Percentiles rank a stretch among this genome's conserved stretches.
Conservation (phyloP, 2,113 vertebrate genomes). For the Vulpes vulpes region DNA sequence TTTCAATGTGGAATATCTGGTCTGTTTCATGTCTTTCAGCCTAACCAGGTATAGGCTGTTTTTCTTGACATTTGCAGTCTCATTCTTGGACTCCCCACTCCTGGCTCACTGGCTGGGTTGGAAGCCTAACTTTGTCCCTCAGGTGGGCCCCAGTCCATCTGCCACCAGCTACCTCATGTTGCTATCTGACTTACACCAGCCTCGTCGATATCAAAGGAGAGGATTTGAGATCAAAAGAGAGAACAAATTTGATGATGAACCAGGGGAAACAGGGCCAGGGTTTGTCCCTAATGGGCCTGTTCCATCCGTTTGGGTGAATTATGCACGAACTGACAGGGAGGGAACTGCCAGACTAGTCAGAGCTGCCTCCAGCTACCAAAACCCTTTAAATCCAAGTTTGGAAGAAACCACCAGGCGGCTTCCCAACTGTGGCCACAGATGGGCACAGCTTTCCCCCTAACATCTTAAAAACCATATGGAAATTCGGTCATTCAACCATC, state of each 20-base stretch:
- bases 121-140: constrained; percentile 30
- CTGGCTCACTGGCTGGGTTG: neutral
- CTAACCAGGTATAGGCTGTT: neutral
- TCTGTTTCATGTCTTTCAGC: neutral
- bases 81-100: neutral
- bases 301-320: constrained; percentile 44
- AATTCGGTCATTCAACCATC: neutral
- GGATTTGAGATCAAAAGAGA: constrained; percentile 64
- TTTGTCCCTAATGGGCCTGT: neutral
- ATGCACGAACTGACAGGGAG: neutral
- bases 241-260: constrained; percentile 35
- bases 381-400: neutral
- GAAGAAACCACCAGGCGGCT: neutral
- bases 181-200: constrained; percentile 28
- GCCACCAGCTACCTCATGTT: neutral
- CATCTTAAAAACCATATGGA: neutral
- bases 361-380: constrained; percentile 9
- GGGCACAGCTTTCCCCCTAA: neutral
- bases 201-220: neutral
- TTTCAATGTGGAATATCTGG: neutral
- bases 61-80: neutral
- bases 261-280: neutral
- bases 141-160: neutral
- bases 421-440: neutral
- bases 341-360: neutral